phyloP scores from a whole-genome alignment of 2,888 invertebrate genomes.

The Iselma pallidipennis region DNA sequence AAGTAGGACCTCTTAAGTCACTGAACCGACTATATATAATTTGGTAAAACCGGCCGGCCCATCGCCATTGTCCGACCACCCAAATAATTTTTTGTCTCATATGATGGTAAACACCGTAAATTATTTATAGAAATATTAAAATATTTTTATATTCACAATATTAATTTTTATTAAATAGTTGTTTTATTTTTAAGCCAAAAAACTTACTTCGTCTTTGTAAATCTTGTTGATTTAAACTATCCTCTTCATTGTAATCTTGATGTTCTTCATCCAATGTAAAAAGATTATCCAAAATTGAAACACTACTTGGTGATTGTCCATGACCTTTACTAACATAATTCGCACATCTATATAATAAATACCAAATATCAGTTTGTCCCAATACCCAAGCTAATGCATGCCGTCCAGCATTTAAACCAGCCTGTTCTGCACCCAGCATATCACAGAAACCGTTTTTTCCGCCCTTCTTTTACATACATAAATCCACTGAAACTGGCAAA shows the following conservation, averaged over 20 bases:
- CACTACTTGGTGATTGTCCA: slow-evolving; percentile 54
- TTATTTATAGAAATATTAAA: too few relatives aligned
- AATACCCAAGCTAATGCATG: slow-evolving; percentile 63
- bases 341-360: slow-evolving; percentile 67
- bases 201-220: slow-evolving; percentile 23
- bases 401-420: slow-evolving; percentile 46
- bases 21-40: too few relatives aligned
- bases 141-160: too few relatives aligned
- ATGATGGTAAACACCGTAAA: too few relatives aligned
- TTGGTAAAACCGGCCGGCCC: too few relatives aligned
- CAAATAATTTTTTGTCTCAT: too few relatives aligned
- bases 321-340: slow-evolving; percentile 58
- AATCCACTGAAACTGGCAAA: not conserved
- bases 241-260: slow-evolving; percentile 32
- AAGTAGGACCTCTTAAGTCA: too few relatives aligned
- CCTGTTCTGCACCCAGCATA: slow-evolving; percentile 50
- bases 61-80: too few relatives aligned
- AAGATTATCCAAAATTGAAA: slow-evolving; percentile 70
- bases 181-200: too few relatives aligned
- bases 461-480: too few relatives aligned
- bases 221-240: slow-evolving; percentile 25
- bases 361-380: slow-evolving; percentile 64
- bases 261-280: slow-evolving; percentile 60
- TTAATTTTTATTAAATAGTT: too few relatives aligned
- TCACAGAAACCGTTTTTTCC: not conserved